Base-by-base conservation (phyloP, 2,888 invertebrate genomes). In the Diplolepis rosae region DNA sequence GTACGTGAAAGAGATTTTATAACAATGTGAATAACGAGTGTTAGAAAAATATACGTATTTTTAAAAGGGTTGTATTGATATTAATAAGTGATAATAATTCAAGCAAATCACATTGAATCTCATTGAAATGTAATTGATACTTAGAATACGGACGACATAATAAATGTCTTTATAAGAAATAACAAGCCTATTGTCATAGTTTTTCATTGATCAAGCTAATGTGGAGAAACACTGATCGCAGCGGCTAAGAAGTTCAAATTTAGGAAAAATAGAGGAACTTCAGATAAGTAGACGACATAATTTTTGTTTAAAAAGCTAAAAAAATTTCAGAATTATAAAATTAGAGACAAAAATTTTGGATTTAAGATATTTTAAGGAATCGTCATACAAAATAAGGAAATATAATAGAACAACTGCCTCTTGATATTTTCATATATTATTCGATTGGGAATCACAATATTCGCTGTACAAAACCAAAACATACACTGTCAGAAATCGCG, bases 391-490 rank as follows among this genome's bases (percentile, higher is more conserved):
- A n/a, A n/a, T n/a, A n/a, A n/a, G n/a, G n/a, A n/a, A n/a, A 50
- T 13, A 24, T 11, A 45, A 45, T 15, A 45, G 4, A 11, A 3
- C 4, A 7, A 50, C 9, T 24, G n/a, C n/a, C 39, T 61, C 61
- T 61, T 42, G 61, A 42, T 61, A 61, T 61, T 61, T 61, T 61
- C 27, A 61, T 83, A 78, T 85, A 84, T 86, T 86, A 84, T 83
- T 82, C 82, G 87, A 84, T 84, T 80, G 82, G 82, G 82, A 86
- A 85, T 88, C 85, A 85, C 85, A 87, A 86, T 84, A 84, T 87
- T 81, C 81, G 83, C 86, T 87, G 85, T 87, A 87, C 86, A 88
- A 88, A 88, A 86, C 39, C 81, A 85, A 87, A 85, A 83, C 78
- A 86, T 83, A 83, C 73, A 85, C 84, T 80, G 83, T 87, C 86